A percentile compares a stretch with the other conserved stretches of the same genome.
These are phyloP conservation scores for Corvus moneduloides DNA, from an alignment of 2,113 vertebrate genomes.

Conservation along the genomic window DNA sequence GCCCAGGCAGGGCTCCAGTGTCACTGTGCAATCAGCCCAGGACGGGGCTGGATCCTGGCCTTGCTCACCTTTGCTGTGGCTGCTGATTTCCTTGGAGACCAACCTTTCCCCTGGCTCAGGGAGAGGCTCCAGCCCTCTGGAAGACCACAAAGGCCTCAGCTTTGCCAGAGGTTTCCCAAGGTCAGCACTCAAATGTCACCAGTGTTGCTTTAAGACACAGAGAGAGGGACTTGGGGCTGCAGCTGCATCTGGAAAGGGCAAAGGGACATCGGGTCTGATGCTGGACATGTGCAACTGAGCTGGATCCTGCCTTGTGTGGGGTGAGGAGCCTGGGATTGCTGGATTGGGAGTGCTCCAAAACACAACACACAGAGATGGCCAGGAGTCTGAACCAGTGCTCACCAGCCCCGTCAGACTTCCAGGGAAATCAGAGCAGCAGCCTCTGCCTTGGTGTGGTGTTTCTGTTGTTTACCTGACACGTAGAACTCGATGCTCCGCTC, in stretches of 20 bases:
- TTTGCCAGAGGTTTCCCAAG: not conserved
- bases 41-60: not conserved
- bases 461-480: conserved; percentile 75
- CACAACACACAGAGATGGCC: not conserved
- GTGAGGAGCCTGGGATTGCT: not conserved
- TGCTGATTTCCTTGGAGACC: not conserved
- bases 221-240: not conserved
- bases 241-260: not conserved
- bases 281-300: not conserved
- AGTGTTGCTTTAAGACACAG: not conserved
- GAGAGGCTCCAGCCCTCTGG: not conserved
- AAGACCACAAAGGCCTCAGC: not conserved
- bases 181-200: not conserved
- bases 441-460: too few relatives aligned
- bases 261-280: not conserved
- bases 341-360: not conserved
- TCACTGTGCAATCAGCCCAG: not conserved
- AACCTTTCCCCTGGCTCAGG: not conserved
- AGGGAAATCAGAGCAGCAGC: not conserved
- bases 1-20: not conserved
- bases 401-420: fast-evolving
- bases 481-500: conserved; percentile 74
- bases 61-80: not conserved
- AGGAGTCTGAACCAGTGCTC: fast-evolving
- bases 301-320: not conserved